Percentiles rank a stretch among this genome's conserved stretches.
These are phyloP conservation scores for Ailuropoda melanoleuca DNA, from an alignment of 2,113 vertebrate genomes.

Conservation along the genomic window DNA sequence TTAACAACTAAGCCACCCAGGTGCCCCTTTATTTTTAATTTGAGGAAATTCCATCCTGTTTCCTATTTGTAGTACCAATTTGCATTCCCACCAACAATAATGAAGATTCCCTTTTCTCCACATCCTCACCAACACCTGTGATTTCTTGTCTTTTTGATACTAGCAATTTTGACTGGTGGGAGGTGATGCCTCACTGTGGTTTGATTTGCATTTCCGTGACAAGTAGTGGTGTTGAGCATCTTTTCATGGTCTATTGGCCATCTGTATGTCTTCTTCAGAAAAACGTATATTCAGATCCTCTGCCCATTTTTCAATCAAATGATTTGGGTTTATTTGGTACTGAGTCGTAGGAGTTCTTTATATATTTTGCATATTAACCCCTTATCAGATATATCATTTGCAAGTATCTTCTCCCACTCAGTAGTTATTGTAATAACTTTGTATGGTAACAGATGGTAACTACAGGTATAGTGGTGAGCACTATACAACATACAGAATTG, in stretches of 20 bases:
- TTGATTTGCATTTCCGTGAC: background rate
- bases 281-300: background rate
- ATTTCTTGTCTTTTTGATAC: background rate
- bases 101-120: background rate
- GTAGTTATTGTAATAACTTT: background rate
- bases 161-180: background rate
- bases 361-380: background rate
- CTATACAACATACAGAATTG: background rate
- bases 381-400: background rate
- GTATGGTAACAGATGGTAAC: background rate
- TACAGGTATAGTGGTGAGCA: background rate
- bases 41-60: background rate
- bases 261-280: background rate
- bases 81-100: background rate
- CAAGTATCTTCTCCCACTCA: background rate
- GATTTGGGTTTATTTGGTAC: background rate
- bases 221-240: background rate
- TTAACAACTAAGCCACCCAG: too few relatives aligned
- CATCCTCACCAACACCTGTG: background rate
- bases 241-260: background rate
- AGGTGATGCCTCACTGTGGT: background rate
- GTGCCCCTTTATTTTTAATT: background rate
- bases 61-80: background rate
- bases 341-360: background rate
- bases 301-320: background rate